Evolutionary conservation across 2,113 vertebrate genomes (phyloP).

Genomic region (Festucalex cinctus): DNA sequence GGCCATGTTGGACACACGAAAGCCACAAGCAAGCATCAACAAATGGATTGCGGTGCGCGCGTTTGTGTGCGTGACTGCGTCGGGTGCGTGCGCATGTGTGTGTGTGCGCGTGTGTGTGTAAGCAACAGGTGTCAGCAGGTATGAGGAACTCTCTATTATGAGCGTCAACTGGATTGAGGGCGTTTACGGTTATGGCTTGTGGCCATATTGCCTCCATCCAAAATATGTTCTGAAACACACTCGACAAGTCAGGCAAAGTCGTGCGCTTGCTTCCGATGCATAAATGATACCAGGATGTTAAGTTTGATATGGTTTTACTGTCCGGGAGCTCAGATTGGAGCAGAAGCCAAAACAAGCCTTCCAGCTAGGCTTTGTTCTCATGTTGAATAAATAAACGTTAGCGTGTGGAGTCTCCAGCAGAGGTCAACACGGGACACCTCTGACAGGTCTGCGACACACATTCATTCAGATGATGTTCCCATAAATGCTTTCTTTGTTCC

Average conservation of each 20-base stretch:
- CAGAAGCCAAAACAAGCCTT: neutral
- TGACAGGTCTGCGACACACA: conserved; percentile 40
- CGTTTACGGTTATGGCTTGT: conserved; percentile 12
- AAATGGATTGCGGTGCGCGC: conserved; percentile 28
- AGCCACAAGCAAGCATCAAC: conserved; percentile 51
- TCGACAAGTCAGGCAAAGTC: neutral
- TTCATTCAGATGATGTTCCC: conserved; percentile 27
- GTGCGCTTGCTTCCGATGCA: neutral
- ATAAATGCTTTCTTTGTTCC: conserved; percentile 16
- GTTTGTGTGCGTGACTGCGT: neutral
- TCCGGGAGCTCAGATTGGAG: neutral
- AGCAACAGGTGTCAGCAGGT: conserved; percentile 9
- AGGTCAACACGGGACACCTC: conserved; percentile 36
- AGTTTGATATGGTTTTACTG: conserved; percentile 23
- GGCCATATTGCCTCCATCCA: conserved; percentile 10
- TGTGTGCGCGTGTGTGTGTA: conserved; percentile 6
- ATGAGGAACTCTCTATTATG: conserved; percentile 38
- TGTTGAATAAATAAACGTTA: neutral
- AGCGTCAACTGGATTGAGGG: conserved; percentile 9
- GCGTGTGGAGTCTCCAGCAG: conserved; percentile 1
- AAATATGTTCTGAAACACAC: conserved; percentile 4
- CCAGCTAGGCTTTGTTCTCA: neutral
- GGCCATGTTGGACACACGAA: conserved; percentile 44
- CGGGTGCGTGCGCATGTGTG: conserved; percentile 18
- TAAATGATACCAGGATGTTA: neutral